Evolutionary conservation across 92 coral and sea anemone genomes (phyloP), one percentile per base, ranked within the genome.

Genomic region (Epizoanthus rinbou): DNA sequence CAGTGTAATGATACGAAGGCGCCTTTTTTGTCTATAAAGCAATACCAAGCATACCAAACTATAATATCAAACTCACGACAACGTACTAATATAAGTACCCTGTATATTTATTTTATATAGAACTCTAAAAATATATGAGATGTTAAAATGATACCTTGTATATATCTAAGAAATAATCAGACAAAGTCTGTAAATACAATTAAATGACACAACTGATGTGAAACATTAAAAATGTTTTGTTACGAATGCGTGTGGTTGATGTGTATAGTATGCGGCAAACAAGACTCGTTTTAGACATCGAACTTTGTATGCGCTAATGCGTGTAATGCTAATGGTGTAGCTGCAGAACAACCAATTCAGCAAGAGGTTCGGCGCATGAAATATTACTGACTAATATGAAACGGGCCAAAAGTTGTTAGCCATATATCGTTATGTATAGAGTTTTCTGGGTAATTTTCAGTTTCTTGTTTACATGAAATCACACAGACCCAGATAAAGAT

Each of bases 151-250:
- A 22, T 69, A 78, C 65, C 83, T 85, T 88, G 91, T 88, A 88
- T 68, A 88, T 88, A 60, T 73, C 39, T 57, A 65, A 64, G 82
- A 74, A 84, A 57, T 85, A 72, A 60, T 85, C 79, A 74, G 89
- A 85, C 84, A 67, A 85, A 82, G 80, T 89, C 72, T 89, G 92
- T 89, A 89, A 68, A 88, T 88, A 88, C 56, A 85, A 85, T 60
- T 78, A 60, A 78, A 60, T 60, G 60, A 78, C 69, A 59, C 64
- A 57, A 21, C 17, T 23, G 63, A 81, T 56, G 79, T 74, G 76
- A 73, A 82, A 67, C 41, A 86, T 57, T 85, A 85, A 89, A 84
- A 69, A 43, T 35, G 79, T 24, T 78, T 84, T 89, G 68, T 54
- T 85, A 85, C 45, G 33, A 63, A 33, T 52, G 52, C 3, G 64